These are phyloP conservation scores for Selenia dentaria DNA, from an alignment of 2,888 invertebrate genomes.

Conservation along the genomic window DNA sequence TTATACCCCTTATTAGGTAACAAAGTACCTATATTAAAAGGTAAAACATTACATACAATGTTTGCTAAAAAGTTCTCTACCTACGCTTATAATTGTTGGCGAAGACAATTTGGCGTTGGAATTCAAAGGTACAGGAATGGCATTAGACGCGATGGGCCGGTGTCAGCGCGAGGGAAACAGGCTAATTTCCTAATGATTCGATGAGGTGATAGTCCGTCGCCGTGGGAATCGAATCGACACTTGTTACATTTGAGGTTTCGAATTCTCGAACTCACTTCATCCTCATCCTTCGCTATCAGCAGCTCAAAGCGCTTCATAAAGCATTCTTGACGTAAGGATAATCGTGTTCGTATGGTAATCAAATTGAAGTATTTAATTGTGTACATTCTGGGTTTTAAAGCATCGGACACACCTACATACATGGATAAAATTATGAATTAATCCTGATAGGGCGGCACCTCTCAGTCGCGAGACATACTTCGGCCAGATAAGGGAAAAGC, in stretches of 20 bases:
- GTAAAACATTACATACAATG: slow-evolving; percentile 22
- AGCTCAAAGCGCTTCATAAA: slow-evolving; percentile 20
- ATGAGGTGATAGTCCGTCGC: slow-evolving; percentile 59
- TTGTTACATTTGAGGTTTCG: slow-evolving; percentile 32
- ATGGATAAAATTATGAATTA: slow-evolving; percentile 82
- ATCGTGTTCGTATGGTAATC: slow-evolving; percentile 47
- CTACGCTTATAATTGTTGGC: slow-evolving; percentile 47
- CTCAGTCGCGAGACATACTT: slow-evolving; percentile 80
- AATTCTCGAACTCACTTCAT: slow-evolving; percentile 4
- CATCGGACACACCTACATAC: slow-evolving; percentile 53
- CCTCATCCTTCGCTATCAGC: slow-evolving; percentile 12
- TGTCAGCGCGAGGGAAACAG: slow-evolving; percentile 43
- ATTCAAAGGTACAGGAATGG: slow-evolving; percentile 49
- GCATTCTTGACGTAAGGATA: slow-evolving; percentile 25
- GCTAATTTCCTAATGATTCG: slow-evolving; percentile 71
- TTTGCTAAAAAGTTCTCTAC: slow-evolving; percentile 39
- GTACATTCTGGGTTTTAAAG: slow-evolving; percentile 46
- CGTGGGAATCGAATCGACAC: slow-evolving; percentile 66
- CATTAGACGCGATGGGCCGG: slow-evolving; percentile 62
- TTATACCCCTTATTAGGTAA: neutral
- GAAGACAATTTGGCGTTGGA: slow-evolving; percentile 51
- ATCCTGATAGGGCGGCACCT: slow-evolving; percentile 81
- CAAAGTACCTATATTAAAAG: slow-evolving; percentile 10
- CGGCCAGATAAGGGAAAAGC: slow-evolving; percentile 81
- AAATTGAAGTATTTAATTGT: slow-evolving; percentile 51